Conservation (phyloP, 2,888 invertebrate genomes). For the Hydropsyche betteni region DNA sequence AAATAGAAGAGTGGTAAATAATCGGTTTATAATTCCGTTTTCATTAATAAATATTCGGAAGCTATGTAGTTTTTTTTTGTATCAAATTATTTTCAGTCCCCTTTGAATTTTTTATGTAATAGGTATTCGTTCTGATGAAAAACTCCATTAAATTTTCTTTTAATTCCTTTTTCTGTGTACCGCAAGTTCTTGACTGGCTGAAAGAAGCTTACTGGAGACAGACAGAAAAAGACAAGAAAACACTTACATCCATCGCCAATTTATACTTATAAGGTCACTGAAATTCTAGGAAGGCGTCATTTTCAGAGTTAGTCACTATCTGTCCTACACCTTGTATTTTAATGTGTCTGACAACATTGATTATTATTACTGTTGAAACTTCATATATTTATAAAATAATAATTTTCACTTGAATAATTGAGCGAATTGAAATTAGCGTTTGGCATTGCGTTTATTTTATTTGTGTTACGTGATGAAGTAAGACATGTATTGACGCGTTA, state of each 20-base stretch:
- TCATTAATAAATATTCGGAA: no score
- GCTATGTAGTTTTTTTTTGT: no score
- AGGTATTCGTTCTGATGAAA: neutral
- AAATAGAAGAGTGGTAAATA: no score
- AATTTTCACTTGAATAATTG: neutral
- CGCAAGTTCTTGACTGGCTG: neutral
- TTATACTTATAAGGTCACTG: neutral
- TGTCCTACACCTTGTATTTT: no score
- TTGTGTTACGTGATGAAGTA: neutral
- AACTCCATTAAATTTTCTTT: neutral
- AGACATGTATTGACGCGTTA: constrained; percentile 1
- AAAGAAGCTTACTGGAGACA: neutral
- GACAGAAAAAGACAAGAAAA: neutral
- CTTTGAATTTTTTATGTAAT: no score
- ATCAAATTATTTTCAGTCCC: no score
- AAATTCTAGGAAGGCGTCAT: neutral
- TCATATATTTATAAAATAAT: neutral
- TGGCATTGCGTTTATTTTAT: neutral
- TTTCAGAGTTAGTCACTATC: no score
- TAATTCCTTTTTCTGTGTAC: neutral
- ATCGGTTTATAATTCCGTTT: no score
- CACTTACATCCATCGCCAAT: neutral
- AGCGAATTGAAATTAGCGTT: neutral
- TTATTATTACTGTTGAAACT: neutral
- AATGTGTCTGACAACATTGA: no score